Evolutionary conservation across 2,888 invertebrate genomes (phyloP).

Genomic region (Parnassius apollo): DNA sequence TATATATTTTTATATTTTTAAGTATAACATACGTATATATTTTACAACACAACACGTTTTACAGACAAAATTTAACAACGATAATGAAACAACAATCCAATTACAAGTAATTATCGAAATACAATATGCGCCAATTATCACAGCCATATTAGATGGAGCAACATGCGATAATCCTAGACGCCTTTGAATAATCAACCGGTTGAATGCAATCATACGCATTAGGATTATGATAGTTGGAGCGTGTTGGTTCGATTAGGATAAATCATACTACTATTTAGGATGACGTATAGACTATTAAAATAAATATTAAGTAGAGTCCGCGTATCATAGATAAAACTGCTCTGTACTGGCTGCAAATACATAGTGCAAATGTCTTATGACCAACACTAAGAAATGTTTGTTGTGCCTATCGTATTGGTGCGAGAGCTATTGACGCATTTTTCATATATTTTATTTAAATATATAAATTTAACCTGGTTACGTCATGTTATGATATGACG

Average conservation of each 20-base stretch:
- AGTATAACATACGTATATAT: no score
- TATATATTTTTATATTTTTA: no score
- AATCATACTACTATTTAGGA: constrained; percentile 39
- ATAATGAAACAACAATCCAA: constrained; percentile 9
- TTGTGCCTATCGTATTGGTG: no score
- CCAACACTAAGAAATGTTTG: no score
- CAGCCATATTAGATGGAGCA: constrained; percentile 10
- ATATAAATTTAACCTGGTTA: no score
- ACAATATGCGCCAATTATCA: not conserved
- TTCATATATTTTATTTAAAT: no score
- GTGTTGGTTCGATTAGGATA: constrained; percentile 47
- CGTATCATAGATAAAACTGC: no score
- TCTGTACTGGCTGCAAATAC: no score
- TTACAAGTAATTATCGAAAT: constrained; percentile 7
- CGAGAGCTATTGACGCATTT: no score
- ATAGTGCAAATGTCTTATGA: no score
- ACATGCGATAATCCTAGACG: constrained; percentile 48
- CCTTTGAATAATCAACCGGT: constrained; percentile 51
- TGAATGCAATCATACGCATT: constrained; percentile 50
- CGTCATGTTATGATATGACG: no score
- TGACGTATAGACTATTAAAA: constrained; percentile 2
- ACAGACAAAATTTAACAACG: constrained; percentile 1
- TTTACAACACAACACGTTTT: no score
- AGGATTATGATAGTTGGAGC: constrained; percentile 33
- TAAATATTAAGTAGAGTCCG: not conserved